phyloP scores from a whole-genome alignment of 2,113 vertebrate genomes.

The Acrocephalus arundinaceus region DNA sequence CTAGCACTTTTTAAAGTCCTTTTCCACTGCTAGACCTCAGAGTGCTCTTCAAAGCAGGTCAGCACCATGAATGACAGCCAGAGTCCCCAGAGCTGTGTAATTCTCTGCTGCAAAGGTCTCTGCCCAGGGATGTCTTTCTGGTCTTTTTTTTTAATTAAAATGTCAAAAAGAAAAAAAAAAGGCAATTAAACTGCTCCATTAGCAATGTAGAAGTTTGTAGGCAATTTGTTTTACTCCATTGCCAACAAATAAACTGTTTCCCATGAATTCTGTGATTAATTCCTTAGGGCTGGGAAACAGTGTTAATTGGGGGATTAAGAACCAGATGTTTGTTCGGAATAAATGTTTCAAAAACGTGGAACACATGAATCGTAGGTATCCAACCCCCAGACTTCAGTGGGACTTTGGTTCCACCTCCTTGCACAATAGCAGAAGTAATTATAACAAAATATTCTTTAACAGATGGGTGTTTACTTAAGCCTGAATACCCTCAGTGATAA shows the following conservation, averaged over 20 bases:
- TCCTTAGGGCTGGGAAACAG: constrained; percentile 22
- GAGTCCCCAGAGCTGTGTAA: background rate
- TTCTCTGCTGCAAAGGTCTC: background rate
- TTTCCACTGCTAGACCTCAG: background rate
- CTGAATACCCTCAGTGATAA: background rate
- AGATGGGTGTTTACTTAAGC: constrained; percentile 30
- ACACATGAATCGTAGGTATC: background rate
- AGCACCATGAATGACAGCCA: background rate
- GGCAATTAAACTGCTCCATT: background rate
- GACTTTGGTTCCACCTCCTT: background rate
- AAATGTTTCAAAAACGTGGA: background rate
- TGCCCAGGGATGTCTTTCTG: background rate
- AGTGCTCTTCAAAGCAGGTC: constrained; percentile 23
- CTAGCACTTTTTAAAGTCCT: background rate
- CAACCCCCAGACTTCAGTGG: background rate
- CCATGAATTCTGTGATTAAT: constrained; percentile 10
- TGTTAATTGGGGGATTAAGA: constrained; percentile 54
- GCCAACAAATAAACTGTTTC: constrained; percentile 26
- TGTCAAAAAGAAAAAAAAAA: background rate
- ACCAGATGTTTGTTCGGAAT: constrained; percentile 50
- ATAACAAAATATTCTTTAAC: background rate
- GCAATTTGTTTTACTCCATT: constrained; percentile 32
- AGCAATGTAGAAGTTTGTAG: background rate
- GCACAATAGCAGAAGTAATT: background rate
- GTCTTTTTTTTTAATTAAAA: constrained; percentile 15